Base-by-base conservation (phyloP, 2,797 vertebrate genomes). In the Paratrypauchen microcephalus region DNA sequence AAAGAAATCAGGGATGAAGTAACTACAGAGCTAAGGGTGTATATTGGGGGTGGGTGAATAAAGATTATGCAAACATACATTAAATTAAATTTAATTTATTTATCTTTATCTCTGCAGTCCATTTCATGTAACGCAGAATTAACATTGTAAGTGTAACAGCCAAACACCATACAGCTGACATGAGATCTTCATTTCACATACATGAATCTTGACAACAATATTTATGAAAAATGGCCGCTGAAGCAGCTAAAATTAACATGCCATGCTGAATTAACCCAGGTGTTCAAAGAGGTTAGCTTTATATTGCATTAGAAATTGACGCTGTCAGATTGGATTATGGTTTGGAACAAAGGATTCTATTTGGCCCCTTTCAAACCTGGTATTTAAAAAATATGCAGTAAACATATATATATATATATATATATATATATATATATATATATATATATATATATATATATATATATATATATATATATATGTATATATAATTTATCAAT, bases 231-330 rank as follows among this genome's bases (percentile, higher is more conserved):
- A 77, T 66, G 63, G 30, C 23, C 36, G 65, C 72, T 70, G 59
- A 54, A 41, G 26, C 63, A 58, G 36, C 62, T 70, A 15, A 83
- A 82, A 84, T 87, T 36, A 77, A 84, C 77, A 80, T 77, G 72
- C 32, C 59, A 72, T 3, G 24, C 50, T 70, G 66, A 80, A 81
- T 82, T 69, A 76, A 68, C 79, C 56, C 57, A 65, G 68, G 63
- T 74, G 68, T 82, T 83, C 76, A 18, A 55, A 64, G 32, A 62
- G 52, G 65, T 72, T 56, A 23, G 57, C 71, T 71, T 68, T 58
- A 63, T 56, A 76, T 65, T 72, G 69, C 24, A 73, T 78, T 76
- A 77, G 66, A 76, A 76, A 76, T 75, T 85, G 81, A 83, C 74
- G 75, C 57, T 58, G 63, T 45, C 60, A 39, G 54, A 59, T 78